Base-by-base conservation (phyloP, 2,888 invertebrate species). In the Phrixothrix hirtus region DNA sequence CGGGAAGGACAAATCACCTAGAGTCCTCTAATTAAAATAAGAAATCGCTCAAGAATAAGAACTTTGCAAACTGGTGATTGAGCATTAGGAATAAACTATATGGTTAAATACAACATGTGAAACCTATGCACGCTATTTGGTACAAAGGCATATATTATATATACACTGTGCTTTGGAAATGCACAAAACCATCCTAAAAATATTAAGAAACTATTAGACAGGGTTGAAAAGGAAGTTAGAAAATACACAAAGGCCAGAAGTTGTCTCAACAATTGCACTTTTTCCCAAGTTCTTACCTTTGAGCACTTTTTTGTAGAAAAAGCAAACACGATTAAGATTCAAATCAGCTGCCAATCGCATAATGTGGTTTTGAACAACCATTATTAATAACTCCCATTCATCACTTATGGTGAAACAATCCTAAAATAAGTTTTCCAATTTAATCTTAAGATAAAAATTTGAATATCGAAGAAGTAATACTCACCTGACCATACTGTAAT, bases 401-500 rank as follows among this genome's bases (percentile, higher is more conserved):
- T 75, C 74, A 12, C 72, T 70, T 59, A 67, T 69, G 2, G 64
- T 66, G 49, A 78, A 76, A 35, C 75, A 72, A 58, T 78, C 78
- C 77, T 77, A 34, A 46, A 68, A 68, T 37, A 44, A 32, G 13
- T 37, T 10, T 25, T n/a, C n/a, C n/a, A n/a, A n/a, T n/a, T n/a
- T n/a, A n/a, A n/a, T n/a, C n/a, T n/a, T n/a, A n/a, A n/a, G n/a
- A n/a, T n/a, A n/a, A n/a, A n/a, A n/a, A 5, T 16, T 15, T 29
- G 4, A 10, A 39, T 25, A 2, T 16, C 1, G 13, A 13, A 15
- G 46, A 38, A 29, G 26, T 32, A 26, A 16, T 25, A 59, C 54
- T 67, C 68, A 85, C 86, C 79, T 85, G 85, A 35, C 83, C 84
- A 69, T 83, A 87, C 47, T 83, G 82, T 58, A 85, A 73, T 17